Conservation (phyloP, 30 jellyfish, hydroid and myxozoan genomes). For the Cassiopea andromeda region DNA sequence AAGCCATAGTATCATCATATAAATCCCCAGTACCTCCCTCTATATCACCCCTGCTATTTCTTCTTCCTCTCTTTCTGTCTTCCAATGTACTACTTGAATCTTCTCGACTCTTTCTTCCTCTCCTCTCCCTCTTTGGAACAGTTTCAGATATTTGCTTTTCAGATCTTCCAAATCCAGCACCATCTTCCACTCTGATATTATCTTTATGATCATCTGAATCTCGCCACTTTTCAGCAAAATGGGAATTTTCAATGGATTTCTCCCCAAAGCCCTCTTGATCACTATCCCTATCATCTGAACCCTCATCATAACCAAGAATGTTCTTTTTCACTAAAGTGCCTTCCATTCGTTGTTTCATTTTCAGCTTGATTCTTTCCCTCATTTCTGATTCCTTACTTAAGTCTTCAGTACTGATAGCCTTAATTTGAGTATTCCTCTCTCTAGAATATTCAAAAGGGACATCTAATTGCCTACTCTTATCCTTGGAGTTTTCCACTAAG, state of each 20-base stretch:
- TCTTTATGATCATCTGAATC: background rate
- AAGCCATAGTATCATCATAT: background rate
- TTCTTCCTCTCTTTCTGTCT: background rate
- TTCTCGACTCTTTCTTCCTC: background rate
- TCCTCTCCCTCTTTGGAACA: background rate
- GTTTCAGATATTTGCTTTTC: background rate
- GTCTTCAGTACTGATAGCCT: background rate
- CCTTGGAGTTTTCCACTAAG: background rate
- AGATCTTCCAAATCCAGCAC: background rate
- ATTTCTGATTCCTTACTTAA: constrained; percentile 35
- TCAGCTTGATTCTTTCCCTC: constrained; percentile 46
- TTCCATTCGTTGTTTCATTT: constrained; percentile 36
- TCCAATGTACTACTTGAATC: background rate
- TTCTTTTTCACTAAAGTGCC: background rate
- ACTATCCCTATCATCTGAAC: background rate
- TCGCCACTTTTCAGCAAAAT: background rate
- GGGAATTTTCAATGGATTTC: background rate
- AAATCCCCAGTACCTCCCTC: background rate
- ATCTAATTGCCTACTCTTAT: background rate
- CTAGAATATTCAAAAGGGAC: background rate
- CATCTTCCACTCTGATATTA: background rate
- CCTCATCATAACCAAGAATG: constrained; percentile 5
- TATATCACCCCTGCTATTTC: background rate
- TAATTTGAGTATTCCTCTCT: background rate
- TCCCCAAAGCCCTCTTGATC: background rate